Evolutionary conservation across 1,140 invertebrate genomes (phyloP).

Genomic region (Planococcus citri): DNA sequence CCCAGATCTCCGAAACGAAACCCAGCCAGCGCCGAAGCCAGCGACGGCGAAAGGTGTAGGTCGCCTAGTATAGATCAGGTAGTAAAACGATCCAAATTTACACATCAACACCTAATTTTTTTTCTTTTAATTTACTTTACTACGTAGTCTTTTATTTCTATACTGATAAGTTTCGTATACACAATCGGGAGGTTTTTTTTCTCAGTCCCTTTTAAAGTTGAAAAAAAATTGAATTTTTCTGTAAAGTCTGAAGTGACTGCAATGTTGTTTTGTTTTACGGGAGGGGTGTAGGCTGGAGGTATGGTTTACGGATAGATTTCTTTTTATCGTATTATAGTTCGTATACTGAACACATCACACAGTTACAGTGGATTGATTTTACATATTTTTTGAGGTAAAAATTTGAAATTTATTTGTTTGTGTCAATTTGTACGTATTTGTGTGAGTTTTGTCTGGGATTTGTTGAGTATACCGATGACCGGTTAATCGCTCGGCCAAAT

Average conservation of each 20-base stretch:
- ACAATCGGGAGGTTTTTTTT: neutral
- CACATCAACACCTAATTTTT: no score
- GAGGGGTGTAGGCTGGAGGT: neutral
- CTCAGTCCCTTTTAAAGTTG: no score
- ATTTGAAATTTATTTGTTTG: no score
- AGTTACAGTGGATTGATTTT: neutral
- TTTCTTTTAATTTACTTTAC: no score
- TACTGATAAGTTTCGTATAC: neutral
- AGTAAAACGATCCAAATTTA: conserved; percentile 33
- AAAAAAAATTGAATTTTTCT: no score
- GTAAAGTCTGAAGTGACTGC: neutral
- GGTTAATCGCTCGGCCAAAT: no score
- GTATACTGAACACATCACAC: conserved; percentile 15
- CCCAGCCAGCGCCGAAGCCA: conserved; percentile 32
- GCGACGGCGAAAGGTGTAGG: conserved; percentile 55
- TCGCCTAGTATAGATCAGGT: conserved; percentile 88
- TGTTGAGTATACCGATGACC: no score
- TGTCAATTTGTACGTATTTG: no score
- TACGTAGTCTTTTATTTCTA: neutral
- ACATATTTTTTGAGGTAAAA: no score
- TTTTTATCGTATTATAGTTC: neutral
- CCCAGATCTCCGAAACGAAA: conserved; percentile 65
- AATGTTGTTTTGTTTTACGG: neutral
- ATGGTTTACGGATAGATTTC: no score
- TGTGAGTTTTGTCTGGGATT: no score